These are phyloP conservation scores for Dicrurus megarhynchus DNA, from an alignment of 2,113 vertebrate genomes.

Conservation along the genomic window DNA sequence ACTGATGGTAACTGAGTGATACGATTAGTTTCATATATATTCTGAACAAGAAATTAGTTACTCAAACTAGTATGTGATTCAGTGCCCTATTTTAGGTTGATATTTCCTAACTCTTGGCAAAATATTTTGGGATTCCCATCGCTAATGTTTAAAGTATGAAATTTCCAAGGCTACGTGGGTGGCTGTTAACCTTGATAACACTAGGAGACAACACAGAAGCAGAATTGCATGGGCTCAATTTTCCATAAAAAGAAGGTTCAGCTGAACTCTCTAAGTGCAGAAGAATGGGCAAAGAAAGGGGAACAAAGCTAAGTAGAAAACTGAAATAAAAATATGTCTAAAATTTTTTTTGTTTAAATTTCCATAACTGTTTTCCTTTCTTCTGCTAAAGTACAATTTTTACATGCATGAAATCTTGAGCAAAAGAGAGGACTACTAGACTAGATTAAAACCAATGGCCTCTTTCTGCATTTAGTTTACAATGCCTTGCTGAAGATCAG, in stretches of 20 bases:
- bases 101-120: background rate
- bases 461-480: background rate
- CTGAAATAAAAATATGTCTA: background rate
- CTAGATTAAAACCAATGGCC: background rate
- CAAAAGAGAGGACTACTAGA: background rate
- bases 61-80: background rate
- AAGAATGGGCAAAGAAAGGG: background rate
- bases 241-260: background rate
- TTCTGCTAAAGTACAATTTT: background rate
- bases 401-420: background rate
- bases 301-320: background rate
- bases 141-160: background rate
- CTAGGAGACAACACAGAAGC: background rate
- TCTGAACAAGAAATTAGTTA: background rate
- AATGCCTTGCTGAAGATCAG: background rate
- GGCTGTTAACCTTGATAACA: background rate
- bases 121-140: background rate
- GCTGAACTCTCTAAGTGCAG: background rate
- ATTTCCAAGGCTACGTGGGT: background rate
- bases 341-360: background rate
- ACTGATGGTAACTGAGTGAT: background rate
- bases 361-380: background rate
- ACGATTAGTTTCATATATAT: background rate
- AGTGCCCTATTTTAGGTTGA: background rate
- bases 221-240: background rate